phyloP scores from a whole-genome alignment of 2,888 invertebrate genomes.

The Diaprepes abbreviatus region DNA sequence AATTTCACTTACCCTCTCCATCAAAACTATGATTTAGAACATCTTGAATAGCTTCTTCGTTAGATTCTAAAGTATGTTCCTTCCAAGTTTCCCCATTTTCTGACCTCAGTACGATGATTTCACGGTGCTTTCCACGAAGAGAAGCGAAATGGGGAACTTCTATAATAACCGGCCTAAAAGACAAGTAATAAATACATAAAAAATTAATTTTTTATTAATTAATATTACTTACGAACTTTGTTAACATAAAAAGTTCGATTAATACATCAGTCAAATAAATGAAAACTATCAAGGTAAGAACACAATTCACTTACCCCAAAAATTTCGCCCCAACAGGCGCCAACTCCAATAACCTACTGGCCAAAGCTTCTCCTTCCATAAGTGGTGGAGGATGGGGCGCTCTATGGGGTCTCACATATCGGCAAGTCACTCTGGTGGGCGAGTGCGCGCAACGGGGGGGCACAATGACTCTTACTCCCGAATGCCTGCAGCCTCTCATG shows the following conservation, averaged over 20 bases:
- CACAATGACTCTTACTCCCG: constrained; percentile 96
- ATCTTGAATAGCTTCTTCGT: constrained; percentile 90
- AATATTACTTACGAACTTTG: no score
- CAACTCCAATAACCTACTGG: constrained; percentile 93
- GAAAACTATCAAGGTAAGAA: no score
- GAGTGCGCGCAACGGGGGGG: constrained; percentile 96
- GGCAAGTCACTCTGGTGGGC: constrained; percentile 96
- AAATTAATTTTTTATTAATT: no score
- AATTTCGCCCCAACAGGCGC: constrained; percentile 97
- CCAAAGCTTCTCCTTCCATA: constrained; percentile 98
- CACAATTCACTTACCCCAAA: constrained; percentile 90
- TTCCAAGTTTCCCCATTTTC: constrained; percentile 99
- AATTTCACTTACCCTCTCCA: constrained; percentile 74
- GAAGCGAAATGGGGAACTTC: constrained; percentile 99
- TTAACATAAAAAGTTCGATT: no score
- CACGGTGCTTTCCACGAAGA: constrained; percentile 91
- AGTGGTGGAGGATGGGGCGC: constrained; percentile 92
- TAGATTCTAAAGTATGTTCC: constrained; percentile 90
- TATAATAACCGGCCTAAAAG: constrained; percentile 87
- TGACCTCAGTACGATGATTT: constrained; percentile 95
- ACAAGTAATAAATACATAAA: no score
- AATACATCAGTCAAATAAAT: no score
- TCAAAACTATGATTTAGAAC: constrained; percentile 94
- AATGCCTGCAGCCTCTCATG: constrained; percentile 98
- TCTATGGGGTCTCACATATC: constrained; percentile 82